Evolutionary conservation across 2,797 vertebrate species (phyloP).

Genomic region (Calcarius lapponicus): DNA sequence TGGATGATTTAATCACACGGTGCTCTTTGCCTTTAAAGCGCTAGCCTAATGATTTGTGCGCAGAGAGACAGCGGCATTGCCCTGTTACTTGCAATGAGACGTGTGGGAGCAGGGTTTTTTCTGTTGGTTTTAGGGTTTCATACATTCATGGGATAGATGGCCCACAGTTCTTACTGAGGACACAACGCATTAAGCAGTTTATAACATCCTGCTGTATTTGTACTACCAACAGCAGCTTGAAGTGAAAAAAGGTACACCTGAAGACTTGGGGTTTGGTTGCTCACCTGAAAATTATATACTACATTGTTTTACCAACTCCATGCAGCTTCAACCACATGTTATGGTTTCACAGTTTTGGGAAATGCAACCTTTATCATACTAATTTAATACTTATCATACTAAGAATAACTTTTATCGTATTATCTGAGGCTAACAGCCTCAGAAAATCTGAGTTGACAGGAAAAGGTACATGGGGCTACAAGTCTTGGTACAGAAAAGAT

Average conservation of each 20-base stretch:
- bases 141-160: background rate
- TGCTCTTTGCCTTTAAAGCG: constrained; percentile 20
- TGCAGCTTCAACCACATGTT: background rate
- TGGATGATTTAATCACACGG: background rate
- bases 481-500: background rate
- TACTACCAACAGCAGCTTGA: background rate
- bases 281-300: background rate
- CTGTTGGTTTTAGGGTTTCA: constrained; percentile 11
- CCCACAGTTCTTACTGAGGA: constrained; percentile 9
- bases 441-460: background rate
- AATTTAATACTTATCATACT: background rate
- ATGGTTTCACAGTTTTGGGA: background rate
- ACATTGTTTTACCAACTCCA: background rate
- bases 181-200: constrained; percentile 10
- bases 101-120: background rate
- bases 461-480: rapidly evolving
- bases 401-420: background rate
- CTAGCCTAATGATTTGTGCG: background rate
- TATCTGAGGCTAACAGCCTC: background rate
- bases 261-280: background rate
- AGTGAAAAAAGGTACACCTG: background rate
- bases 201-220: background rate
- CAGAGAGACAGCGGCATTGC: background rate
- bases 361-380: background rate
- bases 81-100: background rate